Evolutionary conservation across 2,888 invertebrate genomes (phyloP), one percentile per base, ranked within the genome.

Genomic region (Dascillus cervinus): DNA sequence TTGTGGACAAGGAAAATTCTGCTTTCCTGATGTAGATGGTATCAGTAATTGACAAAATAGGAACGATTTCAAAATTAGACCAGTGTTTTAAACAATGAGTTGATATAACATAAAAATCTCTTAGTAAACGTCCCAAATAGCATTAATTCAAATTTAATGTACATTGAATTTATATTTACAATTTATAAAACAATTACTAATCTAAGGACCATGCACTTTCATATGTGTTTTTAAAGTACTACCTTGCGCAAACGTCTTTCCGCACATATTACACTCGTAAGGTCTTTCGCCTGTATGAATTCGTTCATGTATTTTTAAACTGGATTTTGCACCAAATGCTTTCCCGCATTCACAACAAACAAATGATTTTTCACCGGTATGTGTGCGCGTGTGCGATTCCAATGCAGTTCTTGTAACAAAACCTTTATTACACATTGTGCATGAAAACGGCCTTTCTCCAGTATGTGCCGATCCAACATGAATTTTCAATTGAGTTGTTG

Each of bases 401-500:
- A 38, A 24, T 9, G 38, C 38, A 10, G 38, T 34, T 24, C 30
- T 38, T 12, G 38, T 38, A 30, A 38, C 31, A 22, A 38, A 43
- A 5, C 26, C 20, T 25, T 43, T 43, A 2, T 19, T 23, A 22
- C 43, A 43, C 8, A 26, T 22, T 13, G 33, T 22, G 22, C 43
- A 43, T 4, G 26, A 26, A 32, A 33, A 43, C 6, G 43, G 43
- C 11, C 43, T 28, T 30, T 43, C 43, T 3, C 43, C 43, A 3
- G 43, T 43, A 20, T 43, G 43, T 13, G 28, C 35, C n/a, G 40
- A 40, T 25, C 32, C 24, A 5, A 38, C 24, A 20, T 43, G 43
- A 8, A 31, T 29, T 21, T 40, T 37, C 17, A 43, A 21, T 11
- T 43, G 43, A n/a, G 43, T 37, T 13, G 40, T 43, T 4, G 43